Conservation (phyloP, 1,140 invertebrate genomes). For the Drosophila mauritiana region DNA sequence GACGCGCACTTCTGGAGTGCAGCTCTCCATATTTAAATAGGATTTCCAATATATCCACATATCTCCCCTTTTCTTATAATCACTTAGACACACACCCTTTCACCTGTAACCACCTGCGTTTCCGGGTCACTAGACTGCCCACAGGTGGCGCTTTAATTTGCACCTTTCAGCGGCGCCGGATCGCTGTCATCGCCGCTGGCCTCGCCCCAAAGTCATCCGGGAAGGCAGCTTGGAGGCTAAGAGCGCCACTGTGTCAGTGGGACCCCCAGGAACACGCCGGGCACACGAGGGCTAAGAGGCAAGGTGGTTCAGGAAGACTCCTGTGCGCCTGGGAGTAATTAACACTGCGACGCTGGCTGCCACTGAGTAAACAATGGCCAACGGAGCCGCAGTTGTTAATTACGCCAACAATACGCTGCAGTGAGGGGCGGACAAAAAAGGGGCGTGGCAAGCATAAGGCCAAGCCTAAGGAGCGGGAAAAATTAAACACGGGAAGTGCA, state of each 20-base stretch:
- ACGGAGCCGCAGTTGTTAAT: slow-evolving; percentile 71
- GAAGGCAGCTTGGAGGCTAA: slow-evolving; percentile 43
- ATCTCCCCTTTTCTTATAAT: not conserved
- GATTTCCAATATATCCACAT: no score
- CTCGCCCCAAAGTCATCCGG: slow-evolving; percentile 11
- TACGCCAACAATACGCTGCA: slow-evolving; percentile 59
- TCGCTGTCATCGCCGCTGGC: slow-evolving; percentile 34
- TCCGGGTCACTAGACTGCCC: slow-evolving; percentile 35
- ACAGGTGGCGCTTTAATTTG: slow-evolving; percentile 78
- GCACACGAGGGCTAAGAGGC: not conserved
- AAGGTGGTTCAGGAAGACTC: not conserved
- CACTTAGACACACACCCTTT: not conserved
- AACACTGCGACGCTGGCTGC: slow-evolving; percentile 70
- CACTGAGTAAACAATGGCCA: slow-evolving; percentile 67
- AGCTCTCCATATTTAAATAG: no score
- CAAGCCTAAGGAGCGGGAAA: slow-evolving; percentile 12
- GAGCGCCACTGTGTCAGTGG: slow-evolving; percentile 76
- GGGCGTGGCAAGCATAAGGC: slow-evolving; percentile 41
- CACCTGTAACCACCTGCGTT: not conserved
- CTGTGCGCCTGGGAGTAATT: slow-evolving; percentile 67
- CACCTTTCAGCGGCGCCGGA: slow-evolving; percentile 51
- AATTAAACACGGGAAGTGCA: slow-evolving; percentile 37
- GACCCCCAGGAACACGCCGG: slow-evolving; percentile 12
- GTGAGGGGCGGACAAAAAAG: slow-evolving; percentile 12
- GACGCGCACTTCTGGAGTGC: no score